Conservation (phyloP, 2,797 vertebrate species). For the Cryptoprocta ferox region DNA sequence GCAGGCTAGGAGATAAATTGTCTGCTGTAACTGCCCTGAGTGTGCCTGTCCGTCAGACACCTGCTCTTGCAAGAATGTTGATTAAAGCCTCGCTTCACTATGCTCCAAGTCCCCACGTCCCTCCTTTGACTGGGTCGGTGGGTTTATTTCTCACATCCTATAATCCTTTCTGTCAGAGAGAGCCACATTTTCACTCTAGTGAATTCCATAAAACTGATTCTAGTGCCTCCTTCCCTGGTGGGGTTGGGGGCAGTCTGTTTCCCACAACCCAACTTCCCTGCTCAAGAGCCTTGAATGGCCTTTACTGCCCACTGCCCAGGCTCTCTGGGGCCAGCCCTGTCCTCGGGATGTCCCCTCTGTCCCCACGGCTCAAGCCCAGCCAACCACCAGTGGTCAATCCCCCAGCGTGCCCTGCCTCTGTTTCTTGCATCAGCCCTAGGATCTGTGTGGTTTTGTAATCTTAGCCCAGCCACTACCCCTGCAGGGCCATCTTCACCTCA, state of each 20-base stretch:
- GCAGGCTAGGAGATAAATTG: no score
- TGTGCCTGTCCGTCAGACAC: no score
- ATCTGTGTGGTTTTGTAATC: slow-evolving; percentile 24
- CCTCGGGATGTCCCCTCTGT: not conserved
- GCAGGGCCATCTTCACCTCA: not conserved
- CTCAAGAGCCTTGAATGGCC: not conserved
- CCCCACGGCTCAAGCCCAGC: not conserved
- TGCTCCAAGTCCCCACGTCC: no score
- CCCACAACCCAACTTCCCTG: not conserved
- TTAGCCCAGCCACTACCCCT: not conserved
- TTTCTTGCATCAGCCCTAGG: not conserved
- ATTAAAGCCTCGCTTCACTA: no score
- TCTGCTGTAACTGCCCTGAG: no score
- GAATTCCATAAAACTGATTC: not conserved
- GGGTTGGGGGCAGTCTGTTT: not conserved
- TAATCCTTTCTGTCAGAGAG: not conserved
- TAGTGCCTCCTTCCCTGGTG: not conserved
- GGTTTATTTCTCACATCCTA: not conserved
- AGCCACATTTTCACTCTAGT: not conserved
- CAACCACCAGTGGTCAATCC: not conserved
- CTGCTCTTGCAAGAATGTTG: no score
- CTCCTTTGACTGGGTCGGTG: no score
- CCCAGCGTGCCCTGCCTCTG: not conserved
- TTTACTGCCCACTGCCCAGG: not conserved
- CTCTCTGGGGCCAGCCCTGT: not conserved